Percentiles rank a stretch among this genome's conserved stretches.
Conservation (phyloP, 1,140 invertebrate species). For the Cyphomyrmex costatus region DNA sequence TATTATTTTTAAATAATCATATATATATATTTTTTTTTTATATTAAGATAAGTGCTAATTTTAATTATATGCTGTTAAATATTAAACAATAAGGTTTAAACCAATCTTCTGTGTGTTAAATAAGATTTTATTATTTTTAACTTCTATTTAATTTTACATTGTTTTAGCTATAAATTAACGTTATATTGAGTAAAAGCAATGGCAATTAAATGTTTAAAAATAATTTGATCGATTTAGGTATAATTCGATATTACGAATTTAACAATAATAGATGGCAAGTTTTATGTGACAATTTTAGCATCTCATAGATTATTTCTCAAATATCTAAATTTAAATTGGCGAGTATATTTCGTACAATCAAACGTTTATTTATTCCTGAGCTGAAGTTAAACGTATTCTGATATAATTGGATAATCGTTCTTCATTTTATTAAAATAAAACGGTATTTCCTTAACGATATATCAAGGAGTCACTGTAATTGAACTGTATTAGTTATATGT, state of each 20-base stretch:
- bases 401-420: background rate
- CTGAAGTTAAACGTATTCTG: conserved; percentile 10
- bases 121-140: too few relatives aligned
- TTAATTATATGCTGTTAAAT: background rate
- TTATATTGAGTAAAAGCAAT: too few relatives aligned
- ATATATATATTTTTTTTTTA: background rate
- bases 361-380: background rate
- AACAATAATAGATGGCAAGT: background rate
- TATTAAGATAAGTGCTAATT: background rate
- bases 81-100: too few relatives aligned
- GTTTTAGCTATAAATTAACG: too few relatives aligned
- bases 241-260: too few relatives aligned
- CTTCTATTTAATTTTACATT: too few relatives aligned
- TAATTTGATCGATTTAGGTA: too few relatives aligned
- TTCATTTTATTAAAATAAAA: conserved; percentile 2
- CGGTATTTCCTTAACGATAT: background rate
- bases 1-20: background rate
- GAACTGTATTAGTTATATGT: background rate
- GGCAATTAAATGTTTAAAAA: too few relatives aligned
- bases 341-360: background rate
- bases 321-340: conserved; percentile 23
- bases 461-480: background rate
- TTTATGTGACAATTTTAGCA: background rate
- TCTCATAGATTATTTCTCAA: background rate
- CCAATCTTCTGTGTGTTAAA: too few relatives aligned